Evolutionary conservation across 2,888 invertebrate genomes (phyloP).

Genomic region (Chaetogeoica ovagalla): DNA sequence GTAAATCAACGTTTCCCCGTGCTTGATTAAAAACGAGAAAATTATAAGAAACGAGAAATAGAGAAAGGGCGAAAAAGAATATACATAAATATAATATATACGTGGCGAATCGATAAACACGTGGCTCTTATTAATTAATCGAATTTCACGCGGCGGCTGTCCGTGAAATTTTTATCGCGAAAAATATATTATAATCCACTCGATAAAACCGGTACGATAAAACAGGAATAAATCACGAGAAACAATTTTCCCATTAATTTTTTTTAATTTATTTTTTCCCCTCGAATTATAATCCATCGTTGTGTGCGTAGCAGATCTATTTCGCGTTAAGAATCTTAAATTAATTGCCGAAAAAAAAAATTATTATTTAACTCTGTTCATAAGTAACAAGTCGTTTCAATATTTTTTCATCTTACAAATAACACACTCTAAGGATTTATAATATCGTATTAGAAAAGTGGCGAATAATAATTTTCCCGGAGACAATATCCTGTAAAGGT

Average conservation of each 20-base stretch:
- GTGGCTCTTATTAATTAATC: not conserved
- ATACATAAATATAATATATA: too few relatives aligned
- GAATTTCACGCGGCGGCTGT: not conserved
- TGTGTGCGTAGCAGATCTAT: not conserved
- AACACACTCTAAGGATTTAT: too few relatives aligned
- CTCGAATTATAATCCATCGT: too few relatives aligned
- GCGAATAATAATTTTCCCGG: too few relatives aligned
- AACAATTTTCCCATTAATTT: not conserved
- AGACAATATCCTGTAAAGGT: too few relatives aligned
- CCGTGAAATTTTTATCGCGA: not conserved
- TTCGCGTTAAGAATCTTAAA: not conserved
- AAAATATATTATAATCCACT: not conserved
- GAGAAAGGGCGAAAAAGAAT: not conserved
- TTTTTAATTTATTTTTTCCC: not conserved
- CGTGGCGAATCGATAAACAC: not conserved
- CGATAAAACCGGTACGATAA: too few relatives aligned
- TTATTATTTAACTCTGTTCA: too few relatives aligned
- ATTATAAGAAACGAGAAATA: not conserved
- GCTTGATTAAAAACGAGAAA: not conserved
- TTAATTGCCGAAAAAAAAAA: not conserved
- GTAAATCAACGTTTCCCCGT: constrained; percentile 19
- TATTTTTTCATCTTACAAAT: too few relatives aligned
- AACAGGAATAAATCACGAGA: not conserved
- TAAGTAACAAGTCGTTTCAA: too few relatives aligned
- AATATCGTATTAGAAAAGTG: too few relatives aligned